Conservation (phyloP, 64 coral and sea anemone species). For the Trachythela sp. region DNA sequence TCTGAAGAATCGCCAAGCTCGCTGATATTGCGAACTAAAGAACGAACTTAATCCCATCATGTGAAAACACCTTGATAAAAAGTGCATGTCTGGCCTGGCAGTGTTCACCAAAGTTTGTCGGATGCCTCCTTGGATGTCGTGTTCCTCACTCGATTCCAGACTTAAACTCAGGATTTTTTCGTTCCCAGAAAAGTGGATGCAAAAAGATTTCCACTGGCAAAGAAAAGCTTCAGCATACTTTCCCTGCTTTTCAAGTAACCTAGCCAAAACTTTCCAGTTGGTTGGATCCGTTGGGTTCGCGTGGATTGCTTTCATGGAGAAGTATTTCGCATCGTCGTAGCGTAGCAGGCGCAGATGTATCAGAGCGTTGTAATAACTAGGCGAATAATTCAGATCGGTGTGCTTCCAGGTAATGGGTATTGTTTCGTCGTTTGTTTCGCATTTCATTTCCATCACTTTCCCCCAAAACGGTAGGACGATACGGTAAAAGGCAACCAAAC, state of each 20-base stretch:
- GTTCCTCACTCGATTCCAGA: background rate
- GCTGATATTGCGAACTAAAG: constrained; percentile 2
- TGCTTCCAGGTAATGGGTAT: background rate
- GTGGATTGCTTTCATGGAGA: background rate
- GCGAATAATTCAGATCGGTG: background rate
- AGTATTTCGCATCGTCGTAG: background rate
- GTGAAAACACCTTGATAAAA: background rate
- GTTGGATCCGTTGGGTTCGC: background rate
- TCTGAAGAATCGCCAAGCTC: constrained; percentile 1
- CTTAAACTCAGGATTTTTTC: background rate
- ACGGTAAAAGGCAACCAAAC: background rate
- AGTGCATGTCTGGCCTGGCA: background rate
- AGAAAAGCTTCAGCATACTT: background rate
- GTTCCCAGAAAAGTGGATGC: background rate
- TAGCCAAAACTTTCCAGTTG: background rate
- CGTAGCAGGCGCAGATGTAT: background rate
- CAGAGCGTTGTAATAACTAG: background rate
- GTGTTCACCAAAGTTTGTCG: background rate
- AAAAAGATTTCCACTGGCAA: background rate
- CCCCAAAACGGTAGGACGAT: background rate
- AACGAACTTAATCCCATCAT: background rate
- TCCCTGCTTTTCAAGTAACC: background rate
- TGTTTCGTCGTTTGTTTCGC: background rate
- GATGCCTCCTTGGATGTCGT: background rate
- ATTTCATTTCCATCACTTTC: background rate